These are phyloP conservation scores for Leucoraja ocellata DNA, from an alignment of 2,797 vertebrate genomes.

Conservation along the genomic window DNA sequence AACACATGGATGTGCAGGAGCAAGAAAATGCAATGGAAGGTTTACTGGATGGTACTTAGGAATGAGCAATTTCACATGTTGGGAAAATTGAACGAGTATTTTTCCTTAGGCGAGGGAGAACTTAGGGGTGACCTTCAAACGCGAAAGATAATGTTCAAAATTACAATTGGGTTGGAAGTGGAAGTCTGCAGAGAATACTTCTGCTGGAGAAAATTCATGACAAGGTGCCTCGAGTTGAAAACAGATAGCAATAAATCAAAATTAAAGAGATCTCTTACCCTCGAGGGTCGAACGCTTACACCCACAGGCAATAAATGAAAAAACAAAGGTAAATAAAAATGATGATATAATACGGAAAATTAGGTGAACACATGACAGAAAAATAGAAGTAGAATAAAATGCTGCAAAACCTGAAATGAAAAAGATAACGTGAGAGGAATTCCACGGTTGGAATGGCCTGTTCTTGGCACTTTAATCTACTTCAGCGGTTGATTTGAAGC, in stretches of 20 bases:
- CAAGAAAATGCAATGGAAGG: not conserved
- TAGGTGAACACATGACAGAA: too few relatives aligned
- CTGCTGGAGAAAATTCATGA: not conserved
- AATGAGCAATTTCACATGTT: not conserved
- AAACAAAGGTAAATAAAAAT: not conserved
- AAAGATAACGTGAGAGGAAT: not conserved
- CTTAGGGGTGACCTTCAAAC: not conserved
- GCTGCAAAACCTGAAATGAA: not conserved
- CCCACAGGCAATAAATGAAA: not conserved
- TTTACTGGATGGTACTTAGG: not conserved
- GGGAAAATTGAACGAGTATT: not conserved
- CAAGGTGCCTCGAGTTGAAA: not conserved
- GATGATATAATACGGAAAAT: not conserved
- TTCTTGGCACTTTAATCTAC: not conserved
- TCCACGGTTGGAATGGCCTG: not conserved
- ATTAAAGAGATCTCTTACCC: not conserved
- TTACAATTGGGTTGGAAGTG: too few relatives aligned
- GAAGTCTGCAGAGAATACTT: not conserved
- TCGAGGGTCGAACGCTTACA: not conserved
- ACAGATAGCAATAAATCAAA: not conserved
- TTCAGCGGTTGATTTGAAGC: not conserved
- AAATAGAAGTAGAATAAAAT: not conserved
- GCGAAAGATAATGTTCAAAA: too few relatives aligned
- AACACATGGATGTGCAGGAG: not conserved
- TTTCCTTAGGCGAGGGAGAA: not conserved